phyloP scores from a whole-genome alignment of 2,113 vertebrate species.

The Macrotis lagotis region DNA sequence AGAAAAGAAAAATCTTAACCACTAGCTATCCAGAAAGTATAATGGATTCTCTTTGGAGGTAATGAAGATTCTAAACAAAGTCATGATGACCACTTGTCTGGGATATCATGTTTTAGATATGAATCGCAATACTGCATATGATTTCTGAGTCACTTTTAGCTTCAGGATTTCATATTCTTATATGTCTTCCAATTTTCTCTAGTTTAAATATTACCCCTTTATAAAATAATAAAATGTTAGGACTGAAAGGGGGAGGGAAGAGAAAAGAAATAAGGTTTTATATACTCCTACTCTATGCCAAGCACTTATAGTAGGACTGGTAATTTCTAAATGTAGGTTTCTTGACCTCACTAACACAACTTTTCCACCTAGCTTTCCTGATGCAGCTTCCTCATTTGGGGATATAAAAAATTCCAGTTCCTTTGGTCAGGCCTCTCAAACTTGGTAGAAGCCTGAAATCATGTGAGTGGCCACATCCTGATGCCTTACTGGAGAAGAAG shows the following conservation, averaged over 20 bases:
- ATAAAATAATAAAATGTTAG: not conserved
- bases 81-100: too few relatives aligned
- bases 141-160: not conserved
- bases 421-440: not conserved
- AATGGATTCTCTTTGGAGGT: too few relatives aligned
- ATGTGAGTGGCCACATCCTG: not conserved
- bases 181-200: not conserved
- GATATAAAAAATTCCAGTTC: not conserved
- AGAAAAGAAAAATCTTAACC: not conserved
- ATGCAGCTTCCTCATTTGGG: too few relatives aligned
- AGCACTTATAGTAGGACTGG: not conserved
- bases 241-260: not conserved
- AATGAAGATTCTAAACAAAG: too few relatives aligned
- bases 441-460: not conserved
- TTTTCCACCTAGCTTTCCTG: not conserved
- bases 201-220: not conserved
- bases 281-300: not conserved
- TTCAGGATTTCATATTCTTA: not conserved
- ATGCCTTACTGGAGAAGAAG: not conserved
- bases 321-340: not conserved
- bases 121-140: not conserved
- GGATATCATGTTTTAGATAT: too few relatives aligned
- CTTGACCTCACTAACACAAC: not conserved
- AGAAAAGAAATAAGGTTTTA: not conserved
- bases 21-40: too few relatives aligned